phyloP scores from a whole-genome alignment of 1,140 invertebrate species.

The Hylaeus volcanicus region DNA sequence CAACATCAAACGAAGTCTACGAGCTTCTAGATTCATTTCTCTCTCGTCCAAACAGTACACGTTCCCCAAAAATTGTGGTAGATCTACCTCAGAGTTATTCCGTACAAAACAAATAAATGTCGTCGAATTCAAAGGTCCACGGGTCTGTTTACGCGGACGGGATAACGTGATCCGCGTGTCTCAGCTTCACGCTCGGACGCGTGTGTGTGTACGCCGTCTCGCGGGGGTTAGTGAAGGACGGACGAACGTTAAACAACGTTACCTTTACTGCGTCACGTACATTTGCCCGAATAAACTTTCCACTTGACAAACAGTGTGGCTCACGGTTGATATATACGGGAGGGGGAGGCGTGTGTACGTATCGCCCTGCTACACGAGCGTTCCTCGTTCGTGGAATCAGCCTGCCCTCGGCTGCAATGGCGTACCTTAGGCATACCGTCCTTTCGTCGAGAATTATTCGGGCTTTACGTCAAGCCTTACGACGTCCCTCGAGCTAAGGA shows the following conservation, averaged over 20 bases:
- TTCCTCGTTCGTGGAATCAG: constrained; percentile 52
- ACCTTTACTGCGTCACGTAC: constrained; percentile 49
- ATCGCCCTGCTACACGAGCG: constrained; percentile 35
- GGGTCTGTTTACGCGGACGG: neutral
- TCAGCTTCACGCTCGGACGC: neutral
- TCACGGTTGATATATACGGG: constrained; percentile 68
- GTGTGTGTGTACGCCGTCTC: neutral
- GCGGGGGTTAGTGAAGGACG: neutral
- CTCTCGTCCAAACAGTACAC: too few relatives aligned
- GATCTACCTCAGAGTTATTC: too few relatives aligned
- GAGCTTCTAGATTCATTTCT: too few relatives aligned
- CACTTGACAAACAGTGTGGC: constrained; percentile 60
- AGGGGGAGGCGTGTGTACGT: neutral
- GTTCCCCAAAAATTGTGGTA: too few relatives aligned
- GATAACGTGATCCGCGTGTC: constrained; percentile 3
- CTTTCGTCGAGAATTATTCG: constrained; percentile 77
- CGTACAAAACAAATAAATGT: too few relatives aligned
- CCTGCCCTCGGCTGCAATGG: constrained; percentile 55
- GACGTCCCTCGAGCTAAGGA: constrained; percentile 71
- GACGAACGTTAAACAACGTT: constrained; percentile 47
- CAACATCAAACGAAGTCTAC: too few relatives aligned
- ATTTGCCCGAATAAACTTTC: constrained; percentile 61
- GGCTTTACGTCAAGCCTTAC: constrained; percentile 76
- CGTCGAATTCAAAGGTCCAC: neutral
- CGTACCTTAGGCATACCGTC: constrained; percentile 67